phyloP scores from a whole-genome alignment of 2,888 invertebrate genomes.

The Autographa pulchrina region DNA sequence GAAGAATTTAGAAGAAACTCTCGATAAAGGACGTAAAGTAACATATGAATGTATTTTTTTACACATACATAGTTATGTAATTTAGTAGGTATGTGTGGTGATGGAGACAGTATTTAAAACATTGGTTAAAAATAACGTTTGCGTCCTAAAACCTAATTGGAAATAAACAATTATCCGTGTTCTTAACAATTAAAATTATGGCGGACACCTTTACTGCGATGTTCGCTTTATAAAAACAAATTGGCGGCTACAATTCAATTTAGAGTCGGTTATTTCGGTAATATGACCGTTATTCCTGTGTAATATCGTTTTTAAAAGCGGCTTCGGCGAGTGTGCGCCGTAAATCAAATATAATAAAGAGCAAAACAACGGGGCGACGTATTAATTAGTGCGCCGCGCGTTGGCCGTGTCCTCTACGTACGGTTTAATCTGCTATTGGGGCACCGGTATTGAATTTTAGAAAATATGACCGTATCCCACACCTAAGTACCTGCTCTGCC shows the following conservation, averaged over 20 bases:
- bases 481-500: conserved; percentile 13
- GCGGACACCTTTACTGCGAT: conserved; percentile 71
- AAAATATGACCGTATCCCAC: conserved; percentile 64
- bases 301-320: conserved; percentile 82
- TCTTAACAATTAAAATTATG: conserved; percentile 72
- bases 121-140: conserved; percentile 21
- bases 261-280: conserved; percentile 78
- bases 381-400: conserved; percentile 77
- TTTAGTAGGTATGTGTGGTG: neutral
- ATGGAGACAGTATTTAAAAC: conserved; percentile 20
- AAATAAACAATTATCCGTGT: conserved; percentile 66
- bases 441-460: conserved; percentile 78
- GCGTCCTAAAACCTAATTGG: conserved; percentile 60
- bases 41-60: no score
- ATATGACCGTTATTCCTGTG: conserved; percentile 71
- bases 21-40: neutral
- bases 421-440: conserved; percentile 55
- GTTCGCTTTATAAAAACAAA: conserved; percentile 77
- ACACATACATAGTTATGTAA: neutral
- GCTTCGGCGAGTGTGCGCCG: conserved; percentile 64
- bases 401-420: conserved; percentile 41
- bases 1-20: neutral
- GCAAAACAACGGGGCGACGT: conserved; percentile 78
- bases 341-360: conserved; percentile 85
- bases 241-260: conserved; percentile 79